Base-by-base conservation (phyloP, 2,113 vertebrate genomes). In the Oncorhynchus keta region DNA sequence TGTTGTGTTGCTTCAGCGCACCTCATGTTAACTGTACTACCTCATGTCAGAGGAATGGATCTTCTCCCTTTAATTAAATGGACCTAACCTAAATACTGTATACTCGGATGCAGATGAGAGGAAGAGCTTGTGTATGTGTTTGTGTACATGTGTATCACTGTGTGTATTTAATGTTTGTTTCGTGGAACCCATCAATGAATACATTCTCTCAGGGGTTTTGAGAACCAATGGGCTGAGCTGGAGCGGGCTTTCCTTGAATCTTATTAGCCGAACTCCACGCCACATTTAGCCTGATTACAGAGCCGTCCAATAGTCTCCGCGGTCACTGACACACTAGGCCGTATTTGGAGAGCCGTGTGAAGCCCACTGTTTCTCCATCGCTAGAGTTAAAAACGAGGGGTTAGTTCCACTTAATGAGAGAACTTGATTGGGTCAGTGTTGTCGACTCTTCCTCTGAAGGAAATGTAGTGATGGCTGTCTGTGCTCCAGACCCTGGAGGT, bases 251-350 rank as follows among this genome's bases (percentile, higher is more conserved):
- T 80, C 85, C 74, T 78, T 62, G 78, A 70, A 70, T 70, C 51
- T 68, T 86, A 84, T 87, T 81, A 83, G 83, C 70, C 79, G 70
- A 78, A 80, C 69, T 70, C n/a, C 77, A 90, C 70, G 86, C 81
- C 84, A 91, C 90, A 91, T 92, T 94, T 87, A 85, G 82, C 79
- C 49, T 89, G 85, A 88, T 84, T 88, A 78, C 81, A 80, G 14
- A 79, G 30, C 39, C 24, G 84, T 88, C 84, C 73, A 88, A 79
- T 83, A 83, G 76, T 75, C 79, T 81, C 73, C 75, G 81, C 79
- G 78, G 49, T 83, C 79, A 73, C 77, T 75, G 75, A 79, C 76
- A 81, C 77, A 35, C 74, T 39, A 73, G 75, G 51, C n/a, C 83
- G 77, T 75, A 71, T 81, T 84, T 80, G 80, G 73, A 84, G 79